Base-by-base conservation (phyloP, 2,797 vertebrate genomes). In the Spinibarbus caldwelli region DNA sequence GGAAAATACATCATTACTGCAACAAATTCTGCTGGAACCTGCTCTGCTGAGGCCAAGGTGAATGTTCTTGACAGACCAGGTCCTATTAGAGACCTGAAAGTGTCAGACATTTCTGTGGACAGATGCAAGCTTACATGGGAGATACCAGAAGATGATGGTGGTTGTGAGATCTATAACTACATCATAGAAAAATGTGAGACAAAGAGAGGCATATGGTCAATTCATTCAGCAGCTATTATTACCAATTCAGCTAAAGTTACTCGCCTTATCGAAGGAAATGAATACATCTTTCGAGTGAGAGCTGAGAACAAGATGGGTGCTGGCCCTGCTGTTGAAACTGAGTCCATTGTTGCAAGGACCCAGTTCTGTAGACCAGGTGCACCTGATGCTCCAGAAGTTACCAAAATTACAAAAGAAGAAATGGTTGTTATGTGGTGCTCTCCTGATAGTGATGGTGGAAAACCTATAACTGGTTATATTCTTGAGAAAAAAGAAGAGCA, bases 291-390 rank as follows among this genome's bases (percentile, higher is more conserved):
- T 90, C 96, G 98, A 92, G 95, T 99, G 67, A 96, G 98, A 91
- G 98, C 98, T 89, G 98, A 99, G 89, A 99, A 99, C 90, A 99
- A 99, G 91, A 99, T 99, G 97, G 98, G 98, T 41, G 96, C 98
- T 83, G 98, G 98, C 43, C 97, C 98, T 90, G 97, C 97, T 66
- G 96, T 97, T 84, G 94, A 98, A 94, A 99, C 95, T 72, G 97
- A 97, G 54, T 93, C 97, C 80, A 94, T 99, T 90, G 92, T 97
- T 87, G 97, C 97, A 15, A 97, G 97, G 90, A 99, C 98, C 0
- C 97, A 97, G 88, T 99, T 97, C 86, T 96, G 92, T 80, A 96
- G 95, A 88, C 98, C 98, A 76, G 97, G 95, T 45, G 95, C 96
- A 64, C 98, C 98, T 0, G 97, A 99, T 85, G 92, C 96, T 82